Conservation (phyloP, 2,888 invertebrate species). For the Apotomis capreana region DNA sequence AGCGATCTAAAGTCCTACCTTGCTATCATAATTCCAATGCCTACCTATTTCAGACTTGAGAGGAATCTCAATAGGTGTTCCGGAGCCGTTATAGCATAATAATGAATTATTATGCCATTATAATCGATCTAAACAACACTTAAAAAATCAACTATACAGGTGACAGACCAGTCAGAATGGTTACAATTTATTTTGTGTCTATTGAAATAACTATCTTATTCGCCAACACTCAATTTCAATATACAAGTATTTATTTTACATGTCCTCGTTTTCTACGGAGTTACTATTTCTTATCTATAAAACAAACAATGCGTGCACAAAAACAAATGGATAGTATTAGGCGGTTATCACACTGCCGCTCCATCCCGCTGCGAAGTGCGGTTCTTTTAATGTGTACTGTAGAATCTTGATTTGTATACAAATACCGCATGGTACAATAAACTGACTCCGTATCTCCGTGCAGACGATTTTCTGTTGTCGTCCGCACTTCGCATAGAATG, state of each 20-base stretch:
- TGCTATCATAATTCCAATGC: no score
- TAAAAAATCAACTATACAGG: neutral
- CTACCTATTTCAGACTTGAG: no score
- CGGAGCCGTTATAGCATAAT: no score
- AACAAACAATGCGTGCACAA: constrained; percentile 6
- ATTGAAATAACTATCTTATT: neutral
- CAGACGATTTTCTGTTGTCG: no score
- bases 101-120: neutral
- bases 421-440: no score
- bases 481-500: no score
- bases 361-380: no score
- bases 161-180: neutral
- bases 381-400: no score
- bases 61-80: no score
- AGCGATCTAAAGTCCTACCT: no score
- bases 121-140: constrained; percentile 13
- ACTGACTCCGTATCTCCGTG: no score
- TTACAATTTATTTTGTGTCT: neutral
- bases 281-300: neutral
- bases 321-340: constrained; percentile 13
- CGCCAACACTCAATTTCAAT: neutral
- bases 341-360: neutral
- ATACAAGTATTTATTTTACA: neutral
- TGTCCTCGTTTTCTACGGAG: neutral
- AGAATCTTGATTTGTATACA: no score